Base-by-base conservation (phyloP, 1,140 invertebrate species). In the Bradynema listronoti region DNA sequence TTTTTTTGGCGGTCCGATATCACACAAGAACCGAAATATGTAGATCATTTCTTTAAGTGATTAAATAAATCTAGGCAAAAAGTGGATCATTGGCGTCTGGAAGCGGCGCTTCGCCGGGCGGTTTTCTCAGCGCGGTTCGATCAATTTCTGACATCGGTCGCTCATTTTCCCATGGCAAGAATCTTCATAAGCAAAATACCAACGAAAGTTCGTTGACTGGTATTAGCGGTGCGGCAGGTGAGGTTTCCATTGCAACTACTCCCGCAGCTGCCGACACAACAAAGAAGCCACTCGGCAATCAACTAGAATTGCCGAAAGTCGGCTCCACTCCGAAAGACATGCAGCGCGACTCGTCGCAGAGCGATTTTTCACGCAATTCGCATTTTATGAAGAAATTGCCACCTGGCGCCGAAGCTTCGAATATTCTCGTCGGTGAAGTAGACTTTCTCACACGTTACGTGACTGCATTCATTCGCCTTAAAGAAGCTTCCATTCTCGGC, bases 381-480 rank as follows among this genome's bases (percentile, higher is more conserved):
- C 85, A 91, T 70, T 96, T 96, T 71, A 91, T 95, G 90, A 84
- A 88, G 39, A 97, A 97, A 83, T 91, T 98, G 74, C 93, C 92
- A n/a, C 84, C 85, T 0, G 92, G 91, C 22, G 88, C 91, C 0
- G 93, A 98, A 80, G 91, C 92, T 1, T 90, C 90, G 47, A 97
- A 96, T 79, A 93, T 99, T 71, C 82, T 99, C 7, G 90, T 99
- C 1, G 94, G 94, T 7, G 92, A 97, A 82, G 88, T 97, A 2
- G 91, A 97, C 78, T 95, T 95, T 79, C 83, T 99, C 24, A 86
- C 90, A 52, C 88, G 89, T 75, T 86, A 89, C 0, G 79, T 96
- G 43, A 89, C 89, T 56, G 91, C 88, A 7, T 96, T 98, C 78
- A 86, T 97, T 50, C 85, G 94, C 47, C 83, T 99, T 9, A 88